Evolutionary conservation across 2,888 invertebrate species (phyloP).

Genomic region (Cheiracanthium punctorium): DNA sequence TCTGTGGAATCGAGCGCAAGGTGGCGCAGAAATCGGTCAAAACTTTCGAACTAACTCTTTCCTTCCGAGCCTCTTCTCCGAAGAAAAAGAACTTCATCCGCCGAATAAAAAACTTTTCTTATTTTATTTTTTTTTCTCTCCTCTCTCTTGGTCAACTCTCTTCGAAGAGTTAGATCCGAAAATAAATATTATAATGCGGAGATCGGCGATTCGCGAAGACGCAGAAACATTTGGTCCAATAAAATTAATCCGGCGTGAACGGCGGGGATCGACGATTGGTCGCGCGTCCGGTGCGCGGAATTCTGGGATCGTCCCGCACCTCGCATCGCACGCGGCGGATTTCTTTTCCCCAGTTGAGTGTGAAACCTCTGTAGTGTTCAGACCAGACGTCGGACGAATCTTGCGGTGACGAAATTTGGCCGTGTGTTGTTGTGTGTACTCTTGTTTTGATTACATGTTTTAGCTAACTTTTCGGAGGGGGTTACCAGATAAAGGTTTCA

Average conservation of each 20-base stretch:
- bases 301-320: slow-evolving; percentile 51
- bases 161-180: slow-evolving; percentile 31
- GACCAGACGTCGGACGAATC: not conserved
- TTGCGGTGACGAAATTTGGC: not conserved
- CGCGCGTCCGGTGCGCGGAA: slow-evolving; percentile 33
- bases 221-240: slow-evolving; percentile 54
- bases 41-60: slow-evolving; percentile 23
- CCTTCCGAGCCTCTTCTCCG: slow-evolving; percentile 24
- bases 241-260: slow-evolving; percentile 39
- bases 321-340: slow-evolving; percentile 35
- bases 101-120: slow-evolving; percentile 30
- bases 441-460: not conserved
- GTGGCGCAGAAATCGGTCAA: slow-evolving; percentile 34
- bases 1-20: slow-evolving; percentile 26
- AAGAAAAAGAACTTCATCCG: not conserved
- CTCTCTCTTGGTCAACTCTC: slow-evolving; percentile 41
- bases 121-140: slow-evolving; percentile 26
- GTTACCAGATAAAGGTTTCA: slow-evolving; percentile 66
- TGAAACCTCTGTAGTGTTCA: not conserved
- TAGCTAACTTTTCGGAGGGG: slow-evolving; percentile 35
- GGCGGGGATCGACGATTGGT: slow-evolving; percentile 24
- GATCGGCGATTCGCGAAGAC: slow-evolving; percentile 64
- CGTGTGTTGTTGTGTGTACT: not conserved
- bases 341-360: slow-evolving; percentile 36
- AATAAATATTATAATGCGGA: slow-evolving; percentile 54